phyloP scores from a whole-genome alignment of 2,113 vertebrate species.

The Sprattus sprattus region DNA sequence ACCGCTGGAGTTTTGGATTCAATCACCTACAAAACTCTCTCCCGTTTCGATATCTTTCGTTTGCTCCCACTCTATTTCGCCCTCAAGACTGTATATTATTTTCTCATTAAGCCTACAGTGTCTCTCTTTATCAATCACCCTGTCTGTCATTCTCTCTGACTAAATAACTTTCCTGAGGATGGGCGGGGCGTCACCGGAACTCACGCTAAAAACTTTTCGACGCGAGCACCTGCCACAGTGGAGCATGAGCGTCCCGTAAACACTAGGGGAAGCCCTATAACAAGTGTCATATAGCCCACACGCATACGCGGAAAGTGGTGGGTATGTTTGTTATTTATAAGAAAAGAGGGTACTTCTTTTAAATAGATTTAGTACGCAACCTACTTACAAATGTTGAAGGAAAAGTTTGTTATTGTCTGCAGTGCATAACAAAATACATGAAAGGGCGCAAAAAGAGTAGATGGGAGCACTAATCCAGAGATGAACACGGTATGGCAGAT shows the following conservation, averaged over 20 bases:
- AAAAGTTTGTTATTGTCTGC: not conserved
- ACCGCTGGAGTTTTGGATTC: constrained; percentile 60
- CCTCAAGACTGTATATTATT: not conserved
- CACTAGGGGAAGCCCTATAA: constrained; percentile 3
- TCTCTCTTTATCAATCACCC: constrained; percentile 49
- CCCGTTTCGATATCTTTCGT: constrained; percentile 47
- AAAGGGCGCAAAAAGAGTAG: not conserved
- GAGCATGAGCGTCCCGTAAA: constrained; percentile 32
- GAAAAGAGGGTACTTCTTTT: constrained; percentile 62
- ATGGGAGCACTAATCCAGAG: not conserved
- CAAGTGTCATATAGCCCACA: constrained; percentile 29
- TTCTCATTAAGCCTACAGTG: not conserved
- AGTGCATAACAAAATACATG: not conserved
- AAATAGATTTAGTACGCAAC: constrained; percentile 42
- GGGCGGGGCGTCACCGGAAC: constrained; percentile 53
- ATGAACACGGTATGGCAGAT: not conserved
- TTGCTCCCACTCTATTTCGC: constrained; percentile 16
- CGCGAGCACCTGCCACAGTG: not conserved
- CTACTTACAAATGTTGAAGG: not conserved
- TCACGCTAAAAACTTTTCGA: constrained; percentile 5
- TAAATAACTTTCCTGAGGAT: constrained; percentile 51
- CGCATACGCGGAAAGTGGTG: constrained; percentile 57
- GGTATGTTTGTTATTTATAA: constrained; percentile 17
- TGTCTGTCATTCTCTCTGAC: constrained; percentile 43
- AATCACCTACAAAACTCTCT: constrained; percentile 56